A percentile compares a stretch with the other conserved stretches of the same genome.
Evolutionary conservation across 2,113 vertebrate genomes (phyloP).

Genomic region (Brachyistius frenatus): DNA sequence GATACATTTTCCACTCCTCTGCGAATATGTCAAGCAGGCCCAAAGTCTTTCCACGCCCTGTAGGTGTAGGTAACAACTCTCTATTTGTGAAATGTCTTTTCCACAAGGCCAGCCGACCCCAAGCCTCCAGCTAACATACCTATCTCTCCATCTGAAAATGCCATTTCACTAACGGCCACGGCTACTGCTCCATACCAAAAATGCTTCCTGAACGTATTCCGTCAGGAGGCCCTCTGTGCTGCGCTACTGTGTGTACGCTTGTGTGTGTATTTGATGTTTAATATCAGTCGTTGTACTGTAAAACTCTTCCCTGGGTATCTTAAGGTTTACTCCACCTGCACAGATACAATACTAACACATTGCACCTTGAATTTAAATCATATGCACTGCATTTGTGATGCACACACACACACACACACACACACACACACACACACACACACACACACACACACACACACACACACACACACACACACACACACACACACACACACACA

Average conservation of each 20-base stretch:
- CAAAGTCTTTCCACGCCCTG: conserved; percentile 46
- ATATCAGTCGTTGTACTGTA: neutral
- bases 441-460: neutral
- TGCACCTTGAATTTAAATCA: neutral
- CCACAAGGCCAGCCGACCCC: conserved; percentile 42
- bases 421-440: neutral
- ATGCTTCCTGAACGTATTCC: conserved; percentile 34
- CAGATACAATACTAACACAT: neutral
- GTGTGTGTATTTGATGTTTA: neutral
- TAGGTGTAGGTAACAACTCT: conserved; percentile 26
- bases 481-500: neutral
- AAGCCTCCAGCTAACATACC: conserved; percentile 47
- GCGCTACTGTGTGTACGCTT: neutral
- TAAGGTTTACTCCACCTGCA: neutral
- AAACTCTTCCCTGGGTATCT: neutral
- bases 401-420: neutral
- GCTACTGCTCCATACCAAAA: conserved; percentile 52
- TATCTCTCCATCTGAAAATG: conserved; percentile 68
- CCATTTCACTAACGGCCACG: conserved; percentile 47
- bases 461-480: neutral
- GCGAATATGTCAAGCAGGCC: conserved; percentile 19
- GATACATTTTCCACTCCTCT: conserved; percentile 20
- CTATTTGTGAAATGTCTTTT: conserved; percentile 66
- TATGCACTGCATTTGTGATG: conserved; percentile 3
- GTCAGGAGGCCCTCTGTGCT: neutral